phyloP scores from a whole-genome alignment of 2,888 invertebrate species.

The Slavum lentiscoides region DNA sequence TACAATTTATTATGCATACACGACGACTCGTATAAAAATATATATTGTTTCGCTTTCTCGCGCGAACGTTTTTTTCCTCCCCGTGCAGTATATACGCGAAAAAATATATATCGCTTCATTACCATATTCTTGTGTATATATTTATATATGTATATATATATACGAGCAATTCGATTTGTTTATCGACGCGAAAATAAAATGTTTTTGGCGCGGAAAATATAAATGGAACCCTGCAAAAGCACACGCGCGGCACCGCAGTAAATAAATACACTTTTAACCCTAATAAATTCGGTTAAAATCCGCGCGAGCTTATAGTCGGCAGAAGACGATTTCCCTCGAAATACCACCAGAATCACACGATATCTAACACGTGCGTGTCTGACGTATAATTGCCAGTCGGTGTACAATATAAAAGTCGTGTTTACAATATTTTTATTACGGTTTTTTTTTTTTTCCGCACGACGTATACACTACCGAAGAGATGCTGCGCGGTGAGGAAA shows the following conservation, averaged over 20 bases:
- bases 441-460: too few species aligned
- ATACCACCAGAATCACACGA: not conserved
- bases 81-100: too few species aligned
- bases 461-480: too few species aligned
- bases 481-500: too few species aligned
- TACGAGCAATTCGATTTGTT: slow-evolving; percentile 4
- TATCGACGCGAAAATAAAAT: slow-evolving; percentile 14
- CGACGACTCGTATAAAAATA: not conserved
- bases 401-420: too few species aligned
- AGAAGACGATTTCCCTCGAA: not conserved
- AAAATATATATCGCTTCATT: too few species aligned
- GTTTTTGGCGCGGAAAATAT: slow-evolving; percentile 22
- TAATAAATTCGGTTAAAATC: slow-evolving; percentile 11
- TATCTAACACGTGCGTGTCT: too few species aligned
- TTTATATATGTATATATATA: not conserved
- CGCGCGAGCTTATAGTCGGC: not conserved
- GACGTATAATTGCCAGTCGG: too few species aligned
- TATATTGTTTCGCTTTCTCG: not conserved
- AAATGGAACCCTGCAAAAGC: not conserved
- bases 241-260: not conserved
- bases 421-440: too few species aligned
- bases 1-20: too few species aligned
- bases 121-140: not conserved
- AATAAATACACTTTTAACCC: slow-evolving; percentile 19
- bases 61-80: not conserved